These are phyloP conservation scores for Neoaliturus tenellus DNA, from an alignment of 2,888 invertebrate genomes.

Conservation along the genomic window DNA sequence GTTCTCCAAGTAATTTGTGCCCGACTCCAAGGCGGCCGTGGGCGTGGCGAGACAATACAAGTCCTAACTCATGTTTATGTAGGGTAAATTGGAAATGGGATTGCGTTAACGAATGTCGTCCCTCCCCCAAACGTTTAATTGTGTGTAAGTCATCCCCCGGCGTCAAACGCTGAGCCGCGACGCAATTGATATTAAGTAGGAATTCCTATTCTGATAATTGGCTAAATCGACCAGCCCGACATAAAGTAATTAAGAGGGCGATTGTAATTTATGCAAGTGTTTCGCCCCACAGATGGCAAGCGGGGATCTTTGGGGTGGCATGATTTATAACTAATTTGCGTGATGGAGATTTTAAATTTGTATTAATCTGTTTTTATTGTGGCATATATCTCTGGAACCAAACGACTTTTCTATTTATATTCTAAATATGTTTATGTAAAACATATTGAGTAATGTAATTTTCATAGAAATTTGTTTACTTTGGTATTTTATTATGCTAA, in stretches of 20 bases:
- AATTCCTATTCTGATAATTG: slow-evolving; percentile 44
- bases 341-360: too few relatives aligned
- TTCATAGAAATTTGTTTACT: too few relatives aligned
- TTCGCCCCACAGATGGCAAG: slow-evolving; percentile 46
- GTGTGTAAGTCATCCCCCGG: slow-evolving; percentile 34
- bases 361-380: too few relatives aligned
- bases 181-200: slow-evolving; percentile 47
- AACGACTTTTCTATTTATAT: too few relatives aligned
- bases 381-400: too few relatives aligned
- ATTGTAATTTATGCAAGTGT: slow-evolving; percentile 48
- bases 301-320: background rate
- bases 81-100: slow-evolving; percentile 47
- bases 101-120: slow-evolving; percentile 37
- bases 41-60: slow-evolving; percentile 25
- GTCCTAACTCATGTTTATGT: slow-evolving; percentile 47
- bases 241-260: slow-evolving; percentile 36
- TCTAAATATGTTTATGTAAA: too few relatives aligned
- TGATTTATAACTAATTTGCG: background rate
- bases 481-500: too few relatives aligned
- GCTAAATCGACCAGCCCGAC: slow-evolving; percentile 24
- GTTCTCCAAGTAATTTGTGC: slow-evolving; percentile 40
- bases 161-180: background rate
- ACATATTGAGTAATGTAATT: too few relatives aligned
- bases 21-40: slow-evolving; percentile 4
- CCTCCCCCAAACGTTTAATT: slow-evolving; percentile 17